Base-by-base conservation (phyloP, 2,113 vertebrate genomes). In the Dicaeum eximium region DNA sequence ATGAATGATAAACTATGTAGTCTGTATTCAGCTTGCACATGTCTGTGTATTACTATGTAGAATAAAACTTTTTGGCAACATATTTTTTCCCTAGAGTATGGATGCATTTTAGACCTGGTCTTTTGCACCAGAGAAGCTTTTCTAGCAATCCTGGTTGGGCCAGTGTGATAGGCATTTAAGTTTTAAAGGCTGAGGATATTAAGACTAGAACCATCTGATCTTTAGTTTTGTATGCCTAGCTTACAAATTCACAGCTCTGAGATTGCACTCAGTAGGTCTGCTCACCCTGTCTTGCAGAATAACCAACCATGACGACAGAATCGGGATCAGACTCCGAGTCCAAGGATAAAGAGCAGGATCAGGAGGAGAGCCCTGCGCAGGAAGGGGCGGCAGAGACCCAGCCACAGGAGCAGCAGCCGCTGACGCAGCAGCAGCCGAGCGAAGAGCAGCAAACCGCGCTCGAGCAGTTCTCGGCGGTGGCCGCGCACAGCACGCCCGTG, bases 281-380 rank as follows among this genome's bases (percentile, higher is more conserved):
- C 17, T 42, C 25, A 10, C 42, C 33, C 91, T 93, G 88, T 70
- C 88, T 97, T 98, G 22, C 97, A 99, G 99, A 97, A 97, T 98
- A 98, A 99, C 98, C 98, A 95, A 99, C 98, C 98, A 99, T 99
- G 99, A 99, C 99, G 56, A 99, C 98, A 35, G 99, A 99, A 98
- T 98, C 98, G 2, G 99, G 98, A 82, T 97, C 98, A 72, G 99
- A 99, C 96, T 99, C 98, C 0, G 99, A 99, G 97, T 98, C 98
- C 88, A 99, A 98, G 22, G 98, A 98, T 70, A 98, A 98, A 90
- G 98, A 99, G 95, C 98, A 98, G 28, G 97, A 98, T 89, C 98
- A 98, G 94, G 98, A 97, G 94, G 97, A 97, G 96, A 95, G 96
- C 38, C 95, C 94, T 18, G 74, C 57, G 0, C 97, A 98, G 54